Evolutionary conservation across 2,797 vertebrate genomes (phyloP).

Genomic region (Siniperca scherzeri): DNA sequence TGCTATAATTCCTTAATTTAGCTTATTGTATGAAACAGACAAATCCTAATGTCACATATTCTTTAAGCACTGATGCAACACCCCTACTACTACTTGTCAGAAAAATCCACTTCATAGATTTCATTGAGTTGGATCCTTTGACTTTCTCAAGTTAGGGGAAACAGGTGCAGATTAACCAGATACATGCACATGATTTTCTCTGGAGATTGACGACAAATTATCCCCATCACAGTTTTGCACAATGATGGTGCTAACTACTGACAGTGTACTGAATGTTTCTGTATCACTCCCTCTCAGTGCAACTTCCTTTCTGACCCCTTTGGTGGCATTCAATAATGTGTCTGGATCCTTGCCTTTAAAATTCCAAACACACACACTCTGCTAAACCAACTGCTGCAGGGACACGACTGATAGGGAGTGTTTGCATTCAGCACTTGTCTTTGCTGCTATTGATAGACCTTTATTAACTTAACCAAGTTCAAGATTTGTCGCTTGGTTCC

Average conservation of each 20-base stretch:
- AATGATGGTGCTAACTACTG: slow-evolving; percentile 39
- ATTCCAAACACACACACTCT: slow-evolving; percentile 81
- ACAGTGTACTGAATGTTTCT: slow-evolving; percentile 48
- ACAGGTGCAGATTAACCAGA: slow-evolving; percentile 44
- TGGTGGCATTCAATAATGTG: slow-evolving; percentile 71
- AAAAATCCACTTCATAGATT: slow-evolving; percentile 26
- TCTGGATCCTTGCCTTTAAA: slow-evolving; percentile 76
- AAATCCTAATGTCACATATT: slow-evolving; percentile 60
- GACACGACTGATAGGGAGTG: slow-evolving; percentile 69
- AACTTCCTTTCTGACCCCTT: slow-evolving; percentile 71
- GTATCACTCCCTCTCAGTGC: slow-evolving; percentile 48
- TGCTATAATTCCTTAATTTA: slow-evolving; percentile 65
- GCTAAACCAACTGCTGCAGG: slow-evolving; percentile 75
- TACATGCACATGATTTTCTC: slow-evolving; percentile 47
- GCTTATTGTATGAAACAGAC: slow-evolving; percentile 63
- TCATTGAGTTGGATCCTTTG: slow-evolving; percentile 8
- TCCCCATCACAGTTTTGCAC: slow-evolving; percentile 42
- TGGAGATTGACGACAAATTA: slow-evolving; percentile 32
- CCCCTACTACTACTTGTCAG: slow-evolving; percentile 19
- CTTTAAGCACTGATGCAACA: slow-evolving; percentile 46
- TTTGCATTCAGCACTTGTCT: slow-evolving; percentile 79
- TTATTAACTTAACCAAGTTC: slow-evolving; percentile 71
- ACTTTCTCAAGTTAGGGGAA: slow-evolving; percentile 31
- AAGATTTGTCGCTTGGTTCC: slow-evolving; percentile 45
- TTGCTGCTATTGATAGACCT: slow-evolving; percentile 69